A percentile compares a stretch with the other conserved stretches of the same genome.
Evolutionary conservation across 2,797 vertebrate genomes (phyloP).

Genomic region (Tinamus major): DNA sequence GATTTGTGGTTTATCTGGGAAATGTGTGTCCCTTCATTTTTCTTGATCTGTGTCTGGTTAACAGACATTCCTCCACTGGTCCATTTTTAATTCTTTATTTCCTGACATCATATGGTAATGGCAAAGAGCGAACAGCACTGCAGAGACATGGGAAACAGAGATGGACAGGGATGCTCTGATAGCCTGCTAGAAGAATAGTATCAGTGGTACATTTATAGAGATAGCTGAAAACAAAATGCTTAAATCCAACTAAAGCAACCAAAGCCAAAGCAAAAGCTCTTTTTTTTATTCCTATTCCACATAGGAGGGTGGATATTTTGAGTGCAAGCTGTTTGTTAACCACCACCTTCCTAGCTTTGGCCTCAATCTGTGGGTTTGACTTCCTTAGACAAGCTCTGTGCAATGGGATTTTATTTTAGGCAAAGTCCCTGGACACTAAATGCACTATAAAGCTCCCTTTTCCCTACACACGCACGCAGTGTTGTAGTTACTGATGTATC

Average conservation of each 20-base stretch:
- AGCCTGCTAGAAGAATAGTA: neutral
- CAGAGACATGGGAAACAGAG: neutral
- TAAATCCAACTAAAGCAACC: neutral
- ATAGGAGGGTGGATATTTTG: neutral
- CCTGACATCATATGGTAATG: neutral
- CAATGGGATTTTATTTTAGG: neutral
- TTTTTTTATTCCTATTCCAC: neutral
- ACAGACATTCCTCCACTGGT: neutral
- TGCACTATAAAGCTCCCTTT: neutral
- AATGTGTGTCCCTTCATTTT: neutral
- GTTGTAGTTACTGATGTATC: neutral
- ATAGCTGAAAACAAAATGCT: neutral
- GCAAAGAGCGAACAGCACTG: neutral
- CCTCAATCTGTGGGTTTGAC: neutral
- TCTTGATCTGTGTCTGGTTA: neutral
- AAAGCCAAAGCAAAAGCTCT: neutral
- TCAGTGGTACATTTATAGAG: neutral
- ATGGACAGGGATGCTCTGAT: neutral
- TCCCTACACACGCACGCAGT: neutral
- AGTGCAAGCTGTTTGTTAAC: neutral
- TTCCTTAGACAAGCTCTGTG: neutral
- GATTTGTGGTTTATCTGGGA: neutral
- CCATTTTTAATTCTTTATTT: neutral
- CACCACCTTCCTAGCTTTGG: neutral
- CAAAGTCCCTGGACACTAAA: neutral